These are phyloP conservation scores for Gadus chalcogrammus DNA, from an alignment of 2,113 vertebrate genomes.

Conservation along the genomic window DNA sequence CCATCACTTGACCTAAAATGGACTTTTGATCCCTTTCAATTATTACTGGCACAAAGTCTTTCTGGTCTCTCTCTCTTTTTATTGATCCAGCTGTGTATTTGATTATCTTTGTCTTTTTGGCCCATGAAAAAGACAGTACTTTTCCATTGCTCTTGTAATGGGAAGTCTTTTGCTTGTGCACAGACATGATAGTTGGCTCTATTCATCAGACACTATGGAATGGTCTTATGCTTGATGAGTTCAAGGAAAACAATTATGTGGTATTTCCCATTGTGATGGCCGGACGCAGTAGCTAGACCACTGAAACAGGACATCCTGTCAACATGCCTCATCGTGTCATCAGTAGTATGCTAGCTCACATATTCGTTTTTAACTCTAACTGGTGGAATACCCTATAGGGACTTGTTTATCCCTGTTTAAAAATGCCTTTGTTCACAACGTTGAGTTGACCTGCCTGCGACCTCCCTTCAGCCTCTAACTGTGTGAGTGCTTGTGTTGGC, in stretches of 20 bases:
- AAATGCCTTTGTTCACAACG: no score
- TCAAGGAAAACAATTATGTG: constrained; percentile 35
- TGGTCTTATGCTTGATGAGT: constrained; percentile 9
- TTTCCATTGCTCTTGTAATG: background rate
- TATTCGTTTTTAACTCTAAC: background rate
- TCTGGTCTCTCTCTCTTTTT: no score
- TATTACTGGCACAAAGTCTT: no score
- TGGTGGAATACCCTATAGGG: no score
- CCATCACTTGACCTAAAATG: no score
- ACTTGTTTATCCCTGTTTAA: no score
- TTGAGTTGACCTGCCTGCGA: background rate
- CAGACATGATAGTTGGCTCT: background rate
- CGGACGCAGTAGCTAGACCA: constrained; percentile 35
- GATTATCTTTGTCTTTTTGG: background rate
- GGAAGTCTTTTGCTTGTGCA: background rate
- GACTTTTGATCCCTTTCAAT: no score
- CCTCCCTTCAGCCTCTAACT: background rate
- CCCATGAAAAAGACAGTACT: background rate
- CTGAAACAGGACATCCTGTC: constrained; percentile 60
- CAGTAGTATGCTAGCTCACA: constrained; percentile 10
- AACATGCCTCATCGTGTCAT: constrained; percentile 18
- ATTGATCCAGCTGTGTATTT: no score
- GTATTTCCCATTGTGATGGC: constrained; percentile 51
- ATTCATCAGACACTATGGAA: background rate
- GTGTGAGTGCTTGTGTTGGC: background rate